phyloP scores from a whole-genome alignment of 2,888 invertebrate genomes.

The Tricholauxania praeusta region DNA sequence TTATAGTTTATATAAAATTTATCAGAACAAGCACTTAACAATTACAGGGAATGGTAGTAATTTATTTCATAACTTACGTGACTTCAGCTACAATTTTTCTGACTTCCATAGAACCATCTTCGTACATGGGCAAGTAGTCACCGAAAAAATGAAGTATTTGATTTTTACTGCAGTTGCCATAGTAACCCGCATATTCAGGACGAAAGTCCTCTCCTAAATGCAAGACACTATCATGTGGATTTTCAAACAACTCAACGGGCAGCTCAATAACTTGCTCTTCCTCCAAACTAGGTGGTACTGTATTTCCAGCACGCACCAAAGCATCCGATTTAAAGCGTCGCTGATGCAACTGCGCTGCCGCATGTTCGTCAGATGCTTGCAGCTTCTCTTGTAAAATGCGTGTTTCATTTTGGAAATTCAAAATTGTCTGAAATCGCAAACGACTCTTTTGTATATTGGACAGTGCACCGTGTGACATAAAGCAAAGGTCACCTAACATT shows the following conservation, averaged over 20 bases:
- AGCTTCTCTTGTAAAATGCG: conserved; percentile 49
- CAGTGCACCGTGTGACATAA: conserved; percentile 49
- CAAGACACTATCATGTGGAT: conserved; percentile 54
- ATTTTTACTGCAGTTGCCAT: conserved; percentile 52
- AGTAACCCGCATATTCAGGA: conserved; percentile 53
- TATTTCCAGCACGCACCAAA: neutral
- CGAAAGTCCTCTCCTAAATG: conserved; percentile 51
- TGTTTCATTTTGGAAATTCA: conserved; percentile 50
- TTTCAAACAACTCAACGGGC: conserved; percentile 53
- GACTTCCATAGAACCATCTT: conserved; percentile 48
- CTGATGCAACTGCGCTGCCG: conserved; percentile 38
- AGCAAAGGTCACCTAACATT: conserved; percentile 51
- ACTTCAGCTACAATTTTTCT: conserved; percentile 46
- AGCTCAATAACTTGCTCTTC: conserved; percentile 53
- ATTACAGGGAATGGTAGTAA: neutral
- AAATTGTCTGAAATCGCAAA: conserved; percentile 49
- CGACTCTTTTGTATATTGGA: conserved; percentile 50
- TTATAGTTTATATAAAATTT: neutral
- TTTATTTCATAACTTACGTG: conserved; percentile 33
- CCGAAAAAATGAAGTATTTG: conserved; percentile 52
- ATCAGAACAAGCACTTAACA: neutral
- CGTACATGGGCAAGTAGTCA: conserved; percentile 54
- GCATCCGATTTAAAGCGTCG: conserved; percentile 26
- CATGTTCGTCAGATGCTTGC: conserved; percentile 45
- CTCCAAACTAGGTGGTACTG: conserved; percentile 28